Percentiles rank a stretch among this genome's conserved stretches.
phyloP scores from a whole-genome alignment of 2,888 invertebrate species.

The Temnothorax ravouxi region DNA sequence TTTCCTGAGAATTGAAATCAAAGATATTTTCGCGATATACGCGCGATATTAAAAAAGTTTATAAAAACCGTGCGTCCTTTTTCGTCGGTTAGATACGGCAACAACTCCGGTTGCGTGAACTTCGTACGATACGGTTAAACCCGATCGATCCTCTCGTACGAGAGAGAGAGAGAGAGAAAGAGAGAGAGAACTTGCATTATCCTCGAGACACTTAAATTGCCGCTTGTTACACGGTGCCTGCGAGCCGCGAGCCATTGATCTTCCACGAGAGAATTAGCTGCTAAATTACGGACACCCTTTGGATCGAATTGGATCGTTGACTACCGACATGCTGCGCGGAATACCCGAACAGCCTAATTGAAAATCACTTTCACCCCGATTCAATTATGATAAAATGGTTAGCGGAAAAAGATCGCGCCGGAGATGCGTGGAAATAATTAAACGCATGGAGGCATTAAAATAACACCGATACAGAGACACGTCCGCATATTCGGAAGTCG shows the following conservation, averaged over 20 bases:
- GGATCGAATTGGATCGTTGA: conserved; percentile 48
- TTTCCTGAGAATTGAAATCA: neutral
- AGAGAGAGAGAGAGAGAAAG: conserved; percentile 9
- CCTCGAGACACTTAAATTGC: conserved; percentile 63
- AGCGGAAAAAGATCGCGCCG: conserved; percentile 33
- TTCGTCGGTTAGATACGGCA: neutral
- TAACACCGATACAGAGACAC: conserved; percentile 14
- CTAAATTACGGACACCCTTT: conserved; percentile 56
- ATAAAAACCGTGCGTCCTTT: neutral
- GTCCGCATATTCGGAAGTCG: conserved; percentile 23
- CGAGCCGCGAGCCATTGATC: conserved; percentile 55
- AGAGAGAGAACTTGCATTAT: conserved; percentile 54
- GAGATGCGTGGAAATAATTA: conserved; percentile 45
- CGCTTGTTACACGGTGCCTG: conserved; percentile 56
- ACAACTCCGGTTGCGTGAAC: neutral
- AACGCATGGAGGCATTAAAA: conserved; percentile 33
- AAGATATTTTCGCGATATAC: neutral
- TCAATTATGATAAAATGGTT: conserved; percentile 52
- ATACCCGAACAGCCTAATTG: conserved; percentile 40
- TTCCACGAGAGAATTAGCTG: conserved; percentile 59
- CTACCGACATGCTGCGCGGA: conserved; percentile 21
- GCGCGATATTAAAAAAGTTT: neutral
- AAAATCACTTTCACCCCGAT: conserved; percentile 45
- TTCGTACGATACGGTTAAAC: conserved; percentile 22
- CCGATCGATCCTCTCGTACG: conserved; percentile 33